A percentile compares a stretch with the other conserved stretches of the same genome.
phyloP scores from a whole-genome alignment of 1,140 invertebrate species.

The Cotesia chilonis region DNA sequence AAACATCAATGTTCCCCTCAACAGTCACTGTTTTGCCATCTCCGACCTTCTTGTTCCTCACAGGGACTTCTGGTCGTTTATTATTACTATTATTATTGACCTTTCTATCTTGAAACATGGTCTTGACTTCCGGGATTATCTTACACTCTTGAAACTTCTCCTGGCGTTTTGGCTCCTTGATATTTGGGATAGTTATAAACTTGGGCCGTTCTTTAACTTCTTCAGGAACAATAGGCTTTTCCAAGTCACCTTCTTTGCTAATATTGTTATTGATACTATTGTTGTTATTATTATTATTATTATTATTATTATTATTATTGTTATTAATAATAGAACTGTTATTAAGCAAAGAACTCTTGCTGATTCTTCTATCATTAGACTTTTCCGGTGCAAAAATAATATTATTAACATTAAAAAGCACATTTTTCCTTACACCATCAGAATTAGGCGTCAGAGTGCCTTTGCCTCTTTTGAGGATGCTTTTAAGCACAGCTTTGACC shows the following conservation, averaged over 20 bases:
- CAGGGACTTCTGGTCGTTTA: slow-evolving; percentile 36
- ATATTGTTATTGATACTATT: background rate
- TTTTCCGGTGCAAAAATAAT: slow-evolving; percentile 63
- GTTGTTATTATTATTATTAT: too few species aligned
- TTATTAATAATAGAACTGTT: background rate
- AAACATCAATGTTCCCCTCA: background rate
- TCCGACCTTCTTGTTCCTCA: slow-evolving; percentile 31
- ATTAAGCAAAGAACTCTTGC: slow-evolving; percentile 40
- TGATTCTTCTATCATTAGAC: slow-evolving; percentile 47
- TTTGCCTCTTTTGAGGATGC: slow-evolving; percentile 66
- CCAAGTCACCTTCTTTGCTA: slow-evolving; percentile 26
- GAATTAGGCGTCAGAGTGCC: too few species aligned
- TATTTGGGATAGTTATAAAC: slow-evolving; percentile 64
- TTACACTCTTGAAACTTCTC: slow-evolving; percentile 46
- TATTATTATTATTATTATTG: background rate
- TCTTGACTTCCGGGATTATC: slow-evolving; percentile 41
- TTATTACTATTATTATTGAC: background rate
- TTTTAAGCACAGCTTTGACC: slow-evolving; percentile 57
- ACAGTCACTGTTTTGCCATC: too few species aligned
- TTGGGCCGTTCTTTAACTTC: slow-evolving; percentile 40
- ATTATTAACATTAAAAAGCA: slow-evolving; percentile 62
- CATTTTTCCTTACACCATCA: slow-evolving; percentile 59
- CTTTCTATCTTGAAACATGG: slow-evolving; percentile 50
- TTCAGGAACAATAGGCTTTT: slow-evolving; percentile 41
- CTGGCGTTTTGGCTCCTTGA: slow-evolving; percentile 53